Base-by-base conservation (phyloP, 92 coral and sea anemone genomes). In the Actinostola sp. region DNA sequence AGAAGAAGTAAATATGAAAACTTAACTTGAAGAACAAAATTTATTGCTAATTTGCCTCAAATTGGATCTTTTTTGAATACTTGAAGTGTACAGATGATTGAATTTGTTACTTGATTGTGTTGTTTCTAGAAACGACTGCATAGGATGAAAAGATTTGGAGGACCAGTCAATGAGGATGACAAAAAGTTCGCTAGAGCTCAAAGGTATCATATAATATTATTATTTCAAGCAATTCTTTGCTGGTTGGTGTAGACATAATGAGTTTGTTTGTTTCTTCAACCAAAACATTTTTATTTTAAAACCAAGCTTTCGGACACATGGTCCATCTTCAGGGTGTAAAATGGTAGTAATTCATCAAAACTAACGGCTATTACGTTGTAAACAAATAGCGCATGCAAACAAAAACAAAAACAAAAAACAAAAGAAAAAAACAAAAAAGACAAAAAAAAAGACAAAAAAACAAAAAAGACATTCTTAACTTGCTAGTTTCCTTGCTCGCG, bases 101-200 rank as follows among this genome's bases (percentile, higher is more conserved):
- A 46, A 39, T 7, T 7, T 46, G 23, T 6, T 4, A 46, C 53
- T 13, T 19, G 15, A 19, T 13, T 39, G 10, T 34, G 38, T 46
- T 21, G 19, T 78, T 49, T 62, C 38, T 63, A 90, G 97, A 90
- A 76, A 77, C 81, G 78, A 67, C 42, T 86, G 3, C 82, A 90
- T 42, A 83, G 97, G 36, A 62, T 87, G 46, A 82, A 88, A 59
- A 87, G 92, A 64, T 90, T 90, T 80, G 97, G 97, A 20, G 77
- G 75, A 8, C 80, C 87, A 35, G 70, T 19, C 10, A 75, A 78
- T 67, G 92, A 90, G 19, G 51, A 73, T 38, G 87, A 82, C 56
- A 94, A 88, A 76, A 94, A 86, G 70, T 62, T 72, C 19, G 92
- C 91, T 3, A 80, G 98, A 57, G 98, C 97, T 43, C 92, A 94